Percentiles rank a stretch among this genome's conserved stretches.
Evolutionary conservation across 2,113 vertebrate species (phyloP).

Genomic region (Maylandia zebra): DNA sequence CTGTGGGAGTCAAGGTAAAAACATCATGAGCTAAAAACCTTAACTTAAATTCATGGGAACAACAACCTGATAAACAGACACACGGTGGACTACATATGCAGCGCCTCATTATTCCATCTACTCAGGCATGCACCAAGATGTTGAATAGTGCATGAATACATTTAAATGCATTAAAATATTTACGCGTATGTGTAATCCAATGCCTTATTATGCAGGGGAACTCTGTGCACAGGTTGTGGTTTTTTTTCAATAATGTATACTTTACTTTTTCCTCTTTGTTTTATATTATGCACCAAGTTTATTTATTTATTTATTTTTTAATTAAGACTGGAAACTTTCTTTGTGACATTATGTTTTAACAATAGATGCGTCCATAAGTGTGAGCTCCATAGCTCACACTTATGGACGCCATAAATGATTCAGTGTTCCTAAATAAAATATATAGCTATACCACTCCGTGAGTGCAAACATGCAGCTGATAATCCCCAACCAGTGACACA

Average conservation of each 20-base stretch:
- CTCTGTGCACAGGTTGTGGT: background rate
- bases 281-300: background rate
- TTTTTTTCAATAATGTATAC: background rate
- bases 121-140: background rate
- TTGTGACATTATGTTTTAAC: slow-evolving; percentile 2
- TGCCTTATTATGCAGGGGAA: slow-evolving; percentile 21
- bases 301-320: background rate
- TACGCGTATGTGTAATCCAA: slow-evolving; percentile 7
- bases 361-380: background rate
- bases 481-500: slow-evolving; percentile 10
- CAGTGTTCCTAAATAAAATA: slow-evolving; percentile 37
- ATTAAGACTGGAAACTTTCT: background rate
- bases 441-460: background rate
- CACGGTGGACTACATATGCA: background rate
- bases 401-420: slow-evolving; percentile 36
- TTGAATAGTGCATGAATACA: slow-evolving; percentile 48
- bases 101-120: slow-evolving; percentile 29
- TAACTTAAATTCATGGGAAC: background rate
- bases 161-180: slow-evolving; percentile 59
- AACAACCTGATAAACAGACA: background rate
- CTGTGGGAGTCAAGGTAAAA: slow-evolving; percentile 83
- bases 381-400: background rate
- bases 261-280: slow-evolving; percentile 1
- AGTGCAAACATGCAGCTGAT: slow-evolving; percentile 24
- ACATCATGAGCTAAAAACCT: background rate